These are phyloP conservation scores for Gallinago stenura DNA, from an alignment of 2,797 vertebrate genomes.

Conservation along the genomic window DNA sequence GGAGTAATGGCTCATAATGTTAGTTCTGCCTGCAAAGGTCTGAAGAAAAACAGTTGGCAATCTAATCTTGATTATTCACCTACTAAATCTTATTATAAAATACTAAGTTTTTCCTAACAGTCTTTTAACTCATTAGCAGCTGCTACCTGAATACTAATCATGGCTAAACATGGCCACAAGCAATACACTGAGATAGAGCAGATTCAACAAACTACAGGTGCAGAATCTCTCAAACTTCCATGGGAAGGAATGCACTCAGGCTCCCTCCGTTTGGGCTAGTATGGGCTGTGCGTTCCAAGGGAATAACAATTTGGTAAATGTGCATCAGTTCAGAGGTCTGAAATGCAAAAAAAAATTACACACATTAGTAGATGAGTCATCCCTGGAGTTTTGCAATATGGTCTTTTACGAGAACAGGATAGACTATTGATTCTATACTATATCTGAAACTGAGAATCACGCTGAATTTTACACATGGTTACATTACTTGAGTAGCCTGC, in stretches of 20 bases:
- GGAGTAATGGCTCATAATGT: not conserved
- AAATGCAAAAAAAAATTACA: not conserved
- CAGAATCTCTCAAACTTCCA: not conserved
- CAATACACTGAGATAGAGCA: not conserved
- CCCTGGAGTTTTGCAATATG: not conserved
- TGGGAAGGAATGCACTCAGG: accelerated
- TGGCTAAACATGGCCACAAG: not conserved
- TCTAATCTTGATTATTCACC: not conserved
- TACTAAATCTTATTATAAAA: not conserved
- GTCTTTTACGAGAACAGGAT: not conserved
- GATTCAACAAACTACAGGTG: not conserved
- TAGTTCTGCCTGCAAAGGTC: not conserved
- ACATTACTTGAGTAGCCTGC: not conserved
- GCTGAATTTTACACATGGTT: not conserved
- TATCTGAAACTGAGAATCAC: not conserved
- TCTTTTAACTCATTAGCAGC: not conserved
- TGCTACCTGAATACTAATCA: not conserved
- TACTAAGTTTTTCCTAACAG: not conserved
- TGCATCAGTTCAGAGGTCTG: not conserved
- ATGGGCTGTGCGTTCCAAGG: not conserved
- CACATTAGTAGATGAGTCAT: not conserved
- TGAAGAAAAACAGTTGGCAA: not conserved
- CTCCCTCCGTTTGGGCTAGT: not conserved
- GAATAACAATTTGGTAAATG: not conserved
- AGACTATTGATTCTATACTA: not conserved